Conservation (phyloP, 2,888 invertebrate species). For the Eupithecia subumbrata region DNA sequence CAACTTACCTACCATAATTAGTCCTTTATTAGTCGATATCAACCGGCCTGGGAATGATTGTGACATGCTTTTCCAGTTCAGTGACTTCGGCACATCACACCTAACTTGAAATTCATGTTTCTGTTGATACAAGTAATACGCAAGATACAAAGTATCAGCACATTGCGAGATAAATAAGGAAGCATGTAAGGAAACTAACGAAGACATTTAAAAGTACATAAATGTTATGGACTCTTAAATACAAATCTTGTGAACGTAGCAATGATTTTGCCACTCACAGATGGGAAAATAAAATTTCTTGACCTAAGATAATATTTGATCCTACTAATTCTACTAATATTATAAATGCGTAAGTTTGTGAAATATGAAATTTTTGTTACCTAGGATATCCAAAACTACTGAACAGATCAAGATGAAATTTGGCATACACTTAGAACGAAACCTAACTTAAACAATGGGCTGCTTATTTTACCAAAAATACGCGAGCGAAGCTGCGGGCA, state of each 20-base stretch:
- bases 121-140: conserved; percentile 45
- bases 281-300: not conserved
- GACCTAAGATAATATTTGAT: too few relatives aligned
- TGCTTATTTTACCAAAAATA: too few relatives aligned
- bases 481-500: too few relatives aligned
- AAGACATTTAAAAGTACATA: conserved; percentile 8
- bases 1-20: conserved; percentile 32
- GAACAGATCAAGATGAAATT: too few relatives aligned
- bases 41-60: conserved; percentile 20
- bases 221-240: conserved; percentile 5
- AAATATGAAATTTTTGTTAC: too few relatives aligned
- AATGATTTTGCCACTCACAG: not conserved
- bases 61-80: conserved; percentile 42
- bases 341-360: too few relatives aligned
- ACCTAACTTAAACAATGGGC: too few relatives aligned
- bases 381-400: too few relatives aligned
- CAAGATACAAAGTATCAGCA: conserved; percentile 31
- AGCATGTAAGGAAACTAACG: conserved; percentile 19
- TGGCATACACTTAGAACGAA: too few relatives aligned
- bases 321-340: too few relatives aligned
- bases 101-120: conserved; percentile 44
- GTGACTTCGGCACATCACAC: conserved; percentile 40
- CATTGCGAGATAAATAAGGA: conserved; percentile 21
- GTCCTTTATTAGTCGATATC: conserved; percentile 26
- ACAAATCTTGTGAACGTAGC: not conserved